phyloP scores from a whole-genome alignment of 2,113 vertebrate genomes.

The Pipra filicauda region DNA sequence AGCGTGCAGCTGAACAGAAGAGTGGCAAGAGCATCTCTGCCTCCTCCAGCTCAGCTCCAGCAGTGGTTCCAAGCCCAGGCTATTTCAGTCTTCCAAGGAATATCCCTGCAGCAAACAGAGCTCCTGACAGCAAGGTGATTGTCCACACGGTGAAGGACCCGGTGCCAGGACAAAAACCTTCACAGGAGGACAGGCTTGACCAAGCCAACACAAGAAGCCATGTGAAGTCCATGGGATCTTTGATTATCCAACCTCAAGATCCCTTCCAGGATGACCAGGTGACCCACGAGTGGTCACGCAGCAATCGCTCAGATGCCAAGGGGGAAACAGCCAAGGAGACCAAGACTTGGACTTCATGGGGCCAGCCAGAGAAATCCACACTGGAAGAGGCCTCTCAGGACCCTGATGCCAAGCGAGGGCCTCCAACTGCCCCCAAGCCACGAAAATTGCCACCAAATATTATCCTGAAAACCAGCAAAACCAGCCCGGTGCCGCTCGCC shows the following conservation, averaged over 20 bases:
- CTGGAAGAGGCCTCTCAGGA: constrained; percentile 38
- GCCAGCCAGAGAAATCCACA: neutral
- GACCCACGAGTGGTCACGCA: neutral
- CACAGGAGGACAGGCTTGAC: neutral
- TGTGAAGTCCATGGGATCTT: neutral
- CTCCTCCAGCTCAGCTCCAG: constrained; percentile 66
- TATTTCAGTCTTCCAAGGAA: constrained; percentile 54
- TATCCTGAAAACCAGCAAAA: constrained; percentile 78
- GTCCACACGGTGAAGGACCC: fast-evolving
- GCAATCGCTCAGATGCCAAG: neutral
- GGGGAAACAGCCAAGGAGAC: neutral
- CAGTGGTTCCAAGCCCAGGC: constrained; percentile 49
- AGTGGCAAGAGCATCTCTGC: neutral
- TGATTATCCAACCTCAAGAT: constrained; percentile 55
- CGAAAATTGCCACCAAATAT: constrained; percentile 75
- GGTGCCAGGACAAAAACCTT: neutral
- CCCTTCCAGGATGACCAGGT: constrained; percentile 50
- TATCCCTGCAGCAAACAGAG: neutral
- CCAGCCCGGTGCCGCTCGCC: neutral
- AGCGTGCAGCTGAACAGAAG: neutral
- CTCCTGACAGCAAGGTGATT: neutral
- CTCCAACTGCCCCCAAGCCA: constrained; percentile 84
- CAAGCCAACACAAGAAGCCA: fast-evolving
- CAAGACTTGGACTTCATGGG: neutral
- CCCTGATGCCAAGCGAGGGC: constrained; percentile 30